Conservation (phyloP, 2,113 vertebrate species). For the Ageneiosus marmoratus region DNA sequence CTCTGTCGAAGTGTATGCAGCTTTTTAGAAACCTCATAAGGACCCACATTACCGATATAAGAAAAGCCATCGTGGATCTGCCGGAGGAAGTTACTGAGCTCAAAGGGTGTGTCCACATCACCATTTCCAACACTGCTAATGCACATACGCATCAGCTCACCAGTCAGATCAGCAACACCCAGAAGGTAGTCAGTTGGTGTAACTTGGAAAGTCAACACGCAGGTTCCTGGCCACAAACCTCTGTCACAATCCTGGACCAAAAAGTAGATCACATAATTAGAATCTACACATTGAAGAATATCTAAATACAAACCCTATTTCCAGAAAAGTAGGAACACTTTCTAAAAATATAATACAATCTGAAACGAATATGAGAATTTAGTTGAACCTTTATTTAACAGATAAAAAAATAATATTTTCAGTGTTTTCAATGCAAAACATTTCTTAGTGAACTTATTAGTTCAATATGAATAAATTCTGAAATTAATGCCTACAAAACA, state of each 20-base stretch:
- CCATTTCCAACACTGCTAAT: conserved; percentile 95
- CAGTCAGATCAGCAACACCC: conserved; percentile 92
- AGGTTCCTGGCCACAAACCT: conserved; percentile 52
- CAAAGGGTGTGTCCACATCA: conserved; percentile 94
- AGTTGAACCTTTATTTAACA: too few relatives aligned
- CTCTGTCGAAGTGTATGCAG: conserved; percentile 92
- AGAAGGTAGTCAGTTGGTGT: conserved; percentile 93
- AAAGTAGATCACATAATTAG: not conserved
- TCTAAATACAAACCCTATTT: not conserved
- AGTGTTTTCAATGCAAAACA: too few relatives aligned
- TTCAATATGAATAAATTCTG: too few relatives aligned
- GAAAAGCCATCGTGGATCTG: conserved; percentile 95
- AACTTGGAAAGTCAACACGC: conserved; percentile 78
- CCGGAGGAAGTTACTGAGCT: conserved; percentile 90
- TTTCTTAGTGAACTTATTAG: too few relatives aligned
- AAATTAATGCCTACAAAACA: too few relatives aligned
- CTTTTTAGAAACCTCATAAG: conserved; percentile 96
- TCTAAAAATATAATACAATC: too few relatives aligned
- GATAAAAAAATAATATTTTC: too few relatives aligned
- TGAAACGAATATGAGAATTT: too few relatives aligned
- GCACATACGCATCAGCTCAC: conserved; percentile 96
- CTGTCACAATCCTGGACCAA: conserved; percentile 61
- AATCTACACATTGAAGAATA: not conserved
- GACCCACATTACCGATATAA: conserved; percentile 94
- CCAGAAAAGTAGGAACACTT: too few relatives aligned